These are phyloP conservation scores for Crotalus viridis DNA, from an alignment of 2,113 vertebrate genomes.

Conservation along the genomic window DNA sequence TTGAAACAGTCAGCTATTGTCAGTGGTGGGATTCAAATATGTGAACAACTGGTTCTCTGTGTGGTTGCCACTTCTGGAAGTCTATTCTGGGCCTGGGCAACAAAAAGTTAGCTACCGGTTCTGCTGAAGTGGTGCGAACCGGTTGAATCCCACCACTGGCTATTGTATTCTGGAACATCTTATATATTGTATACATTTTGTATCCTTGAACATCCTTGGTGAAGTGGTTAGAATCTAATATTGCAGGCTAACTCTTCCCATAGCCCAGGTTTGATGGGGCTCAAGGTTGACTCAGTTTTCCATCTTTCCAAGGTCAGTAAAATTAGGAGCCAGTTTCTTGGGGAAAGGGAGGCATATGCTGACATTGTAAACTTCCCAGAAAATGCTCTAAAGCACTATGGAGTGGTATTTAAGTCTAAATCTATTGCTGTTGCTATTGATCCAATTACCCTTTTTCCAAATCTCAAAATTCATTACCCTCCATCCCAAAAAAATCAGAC, in stretches of 20 bases:
- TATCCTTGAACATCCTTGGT: neutral
- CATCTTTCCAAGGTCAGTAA: neutral
- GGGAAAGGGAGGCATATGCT: too few species aligned
- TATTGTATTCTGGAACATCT: neutral
- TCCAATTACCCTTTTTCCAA: neutral
- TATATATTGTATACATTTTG: neutral
- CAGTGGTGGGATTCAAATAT: too few species aligned
- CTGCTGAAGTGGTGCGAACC: too few species aligned
- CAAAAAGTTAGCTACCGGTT: too few species aligned
- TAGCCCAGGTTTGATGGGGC: neutral
- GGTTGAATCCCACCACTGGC: too few species aligned
- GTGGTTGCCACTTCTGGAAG: too few species aligned
- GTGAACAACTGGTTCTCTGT: too few species aligned
- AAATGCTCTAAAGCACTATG: neutral
- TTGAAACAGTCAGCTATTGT: neutral
- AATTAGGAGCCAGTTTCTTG: neutral
- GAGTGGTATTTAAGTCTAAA: neutral
- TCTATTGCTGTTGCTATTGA: neutral
- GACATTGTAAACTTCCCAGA: too few species aligned
- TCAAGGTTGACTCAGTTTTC: neutral
- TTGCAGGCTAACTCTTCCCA: neutral
- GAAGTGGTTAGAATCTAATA: neutral
- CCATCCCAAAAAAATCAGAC: neutral
- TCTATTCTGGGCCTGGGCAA: too few species aligned
- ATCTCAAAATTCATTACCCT: neutral